These are phyloP conservation scores for Platycnemis pennipes DNA, from an alignment of 2,888 invertebrate genomes.

Conservation along the genomic window DNA sequence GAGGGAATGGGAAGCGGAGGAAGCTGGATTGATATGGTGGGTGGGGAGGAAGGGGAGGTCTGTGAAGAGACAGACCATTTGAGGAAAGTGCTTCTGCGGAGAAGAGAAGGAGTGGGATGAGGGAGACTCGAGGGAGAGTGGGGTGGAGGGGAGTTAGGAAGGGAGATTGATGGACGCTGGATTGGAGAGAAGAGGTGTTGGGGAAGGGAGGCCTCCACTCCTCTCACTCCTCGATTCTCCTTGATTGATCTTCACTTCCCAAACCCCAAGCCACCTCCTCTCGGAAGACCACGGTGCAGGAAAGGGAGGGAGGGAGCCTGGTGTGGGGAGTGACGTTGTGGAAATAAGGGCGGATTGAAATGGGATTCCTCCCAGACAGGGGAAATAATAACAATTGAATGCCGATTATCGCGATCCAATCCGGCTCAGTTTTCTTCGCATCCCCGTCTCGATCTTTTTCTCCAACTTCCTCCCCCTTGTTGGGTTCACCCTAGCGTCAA, in stretches of 20 bases:
- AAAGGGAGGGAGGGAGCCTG: background rate
- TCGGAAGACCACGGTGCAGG: background rate
- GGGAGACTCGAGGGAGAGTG: background rate
- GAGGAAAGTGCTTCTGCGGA: constrained; percentile 5
- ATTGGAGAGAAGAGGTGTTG: background rate
- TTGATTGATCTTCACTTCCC: constrained; percentile 8
- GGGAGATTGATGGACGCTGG: background rate
- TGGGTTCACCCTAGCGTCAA: too few species aligned
- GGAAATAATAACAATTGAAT: constrained; percentile 43
- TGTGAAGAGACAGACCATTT: constrained; percentile 23
- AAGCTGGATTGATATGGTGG: background rate
- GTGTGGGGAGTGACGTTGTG: background rate
- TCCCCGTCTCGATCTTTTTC: background rate
- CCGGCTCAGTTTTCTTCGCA: background rate
- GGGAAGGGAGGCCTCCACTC: background rate
- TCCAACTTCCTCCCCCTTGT: too few species aligned
- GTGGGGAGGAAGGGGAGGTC: background rate
- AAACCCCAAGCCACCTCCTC: background rate
- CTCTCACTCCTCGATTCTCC: background rate
- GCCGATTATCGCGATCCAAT: constrained; percentile 22
- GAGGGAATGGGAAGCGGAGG: background rate
- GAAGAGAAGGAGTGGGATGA: background rate
- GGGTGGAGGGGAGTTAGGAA: background rate
- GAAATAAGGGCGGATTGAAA: background rate
- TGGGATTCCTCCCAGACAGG: background rate